Evolutionary conservation across 2,113 vertebrate genomes (phyloP), one percentile per base, ranked within the genome.

Genomic region (Cinclus mexicanus): DNA sequence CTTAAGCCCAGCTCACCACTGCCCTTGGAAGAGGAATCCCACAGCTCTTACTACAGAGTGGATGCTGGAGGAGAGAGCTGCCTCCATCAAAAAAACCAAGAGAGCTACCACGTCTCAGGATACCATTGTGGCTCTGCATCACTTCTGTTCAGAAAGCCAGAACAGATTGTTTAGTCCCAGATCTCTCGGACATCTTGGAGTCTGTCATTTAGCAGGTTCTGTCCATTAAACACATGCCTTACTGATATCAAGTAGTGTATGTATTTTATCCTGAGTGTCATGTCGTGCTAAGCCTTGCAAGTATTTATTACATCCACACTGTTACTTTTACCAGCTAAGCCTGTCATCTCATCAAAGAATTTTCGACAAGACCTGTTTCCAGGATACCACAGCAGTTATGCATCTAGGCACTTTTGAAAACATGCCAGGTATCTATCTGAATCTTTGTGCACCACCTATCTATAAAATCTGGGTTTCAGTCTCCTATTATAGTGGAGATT

Each of bases 331-430:
- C 94, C 87, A 91, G 49, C 70, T 93, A 95, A 91, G 81, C 83
- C 81, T 96, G 95, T 95, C 96, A 95, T 89, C 76, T 92, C 83
- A 94, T 95, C 93, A 94, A 89, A 96, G 89, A 92, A 91, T 94
- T 94, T 94, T 95, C 4, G 4, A 95, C 94, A 94, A 84, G 89
- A 87, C 76, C 77, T 89, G 87, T 94, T 95, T 95, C 94, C 65
- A 95, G 87, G 94, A 94, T 95, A 95, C 93, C 95, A 76, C 91
- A 87, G 83, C 77, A 96, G 84, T 91, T 95, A 94, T 26, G 74
- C 69, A 91, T 91, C 83, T 95, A 95, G 91, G 93, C 91, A 79
- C 65, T 94, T 95, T 20, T 87, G 91, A 94, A 97, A 96, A 95
- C 87, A 92, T 87, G 69, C 93, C 93, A 95, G 69, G 28, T 93